Evolutionary conservation across 2,888 invertebrate species (phyloP).

Genomic region (Lamellibrachia satsuma): DNA sequence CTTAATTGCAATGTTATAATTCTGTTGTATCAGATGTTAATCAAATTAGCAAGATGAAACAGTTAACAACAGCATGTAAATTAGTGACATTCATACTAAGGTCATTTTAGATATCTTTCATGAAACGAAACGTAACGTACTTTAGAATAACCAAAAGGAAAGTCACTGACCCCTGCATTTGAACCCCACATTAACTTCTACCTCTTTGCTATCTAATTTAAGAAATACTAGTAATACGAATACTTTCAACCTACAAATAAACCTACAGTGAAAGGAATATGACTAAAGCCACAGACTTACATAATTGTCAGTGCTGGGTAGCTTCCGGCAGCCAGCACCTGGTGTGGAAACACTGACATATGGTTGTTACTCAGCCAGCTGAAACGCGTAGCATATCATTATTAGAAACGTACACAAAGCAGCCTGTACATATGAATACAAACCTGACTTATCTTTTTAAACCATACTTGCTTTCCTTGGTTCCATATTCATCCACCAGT

Average conservation of each 20-base stretch:
- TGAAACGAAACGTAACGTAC: no score
- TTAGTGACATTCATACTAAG: no score
- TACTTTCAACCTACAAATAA: not conserved
- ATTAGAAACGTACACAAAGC: not conserved
- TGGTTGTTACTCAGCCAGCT: conserved; percentile 54
- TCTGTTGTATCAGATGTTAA: not conserved
- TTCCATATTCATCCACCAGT: no score
- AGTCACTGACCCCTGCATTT: not conserved
- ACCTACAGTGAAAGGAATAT: not conserved
- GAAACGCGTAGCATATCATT: not conserved
- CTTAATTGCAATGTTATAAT: no score
- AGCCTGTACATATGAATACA: not conserved
- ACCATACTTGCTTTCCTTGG: no score
- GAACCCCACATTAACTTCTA: not conserved
- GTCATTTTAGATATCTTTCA: no score
- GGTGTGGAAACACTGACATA: conserved; percentile 50
- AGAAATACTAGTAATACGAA: not conserved
- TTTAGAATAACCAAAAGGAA: not conserved
- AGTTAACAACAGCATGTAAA: not conserved
- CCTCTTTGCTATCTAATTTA: not conserved
- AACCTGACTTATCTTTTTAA: not conserved
- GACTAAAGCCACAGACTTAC: conserved; percentile 22
- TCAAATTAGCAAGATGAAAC: not conserved
- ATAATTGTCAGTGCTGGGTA: conserved; percentile 38
- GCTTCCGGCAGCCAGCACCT: conserved; percentile 45